Evolutionary conservation across 2,113 vertebrate genomes (phyloP), one percentile per base, ranked within the genome.

Genomic region (Procavia capensis): DNA sequence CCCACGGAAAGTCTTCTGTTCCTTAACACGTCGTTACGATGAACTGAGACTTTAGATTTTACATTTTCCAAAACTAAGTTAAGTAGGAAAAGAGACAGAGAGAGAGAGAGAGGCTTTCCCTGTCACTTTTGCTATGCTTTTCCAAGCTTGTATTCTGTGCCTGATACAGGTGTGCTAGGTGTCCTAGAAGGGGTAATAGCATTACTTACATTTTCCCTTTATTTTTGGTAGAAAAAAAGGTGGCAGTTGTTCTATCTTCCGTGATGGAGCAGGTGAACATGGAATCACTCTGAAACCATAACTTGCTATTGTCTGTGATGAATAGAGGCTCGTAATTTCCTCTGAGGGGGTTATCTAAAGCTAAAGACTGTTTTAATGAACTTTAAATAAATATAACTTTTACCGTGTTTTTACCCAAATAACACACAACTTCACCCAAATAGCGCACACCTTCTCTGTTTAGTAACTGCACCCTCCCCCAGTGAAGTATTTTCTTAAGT

Each of bases 21-120:
- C 54, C 95, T 92, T 85, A 66, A 79, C 45, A 79, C 19, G 59
- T 93, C 36, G 8, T 85, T 88, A 83, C 47, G 61, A 57, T 82
- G 36, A 89, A 91, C 76, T 57, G 43, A 41, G 29, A 4, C 89
- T 88, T 91, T 85, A 36, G 29, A 64, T 45, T 95, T 88, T 82
- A 54, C 31, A 81, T 89, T 85, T 95, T 94, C 66, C 81, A 80
- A 68, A 78, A 81, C 50, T 59, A 96, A 95, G 88, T 89, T 74
- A 93, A 72, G 27, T 92, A 45, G 41, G 47, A 81, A 87, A 82
- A 81, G 50, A 50, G 13, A 20, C 9, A 54, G 19, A 39, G 9
- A 57, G 50, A 50, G 13, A 20, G 13, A 54, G 19, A 39, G 9
- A 57, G n/a, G 50, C n/a, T 88, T 90, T 85, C 4, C 10, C 50